These are phyloP conservation scores for Dicroscelio sp. DNA, from an alignment of 2,888 invertebrate genomes.

Conservation along the genomic window DNA sequence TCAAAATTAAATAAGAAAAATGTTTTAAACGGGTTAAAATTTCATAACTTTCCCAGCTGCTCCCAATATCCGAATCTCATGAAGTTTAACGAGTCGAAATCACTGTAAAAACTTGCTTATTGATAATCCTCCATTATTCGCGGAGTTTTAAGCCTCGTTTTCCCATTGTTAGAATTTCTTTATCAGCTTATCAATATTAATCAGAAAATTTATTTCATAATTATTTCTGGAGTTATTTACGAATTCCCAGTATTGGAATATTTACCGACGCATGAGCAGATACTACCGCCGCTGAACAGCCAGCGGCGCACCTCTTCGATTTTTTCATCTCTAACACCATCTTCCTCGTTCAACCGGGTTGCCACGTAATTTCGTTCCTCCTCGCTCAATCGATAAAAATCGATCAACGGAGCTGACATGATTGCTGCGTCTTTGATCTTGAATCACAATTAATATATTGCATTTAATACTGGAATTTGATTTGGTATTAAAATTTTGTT, in stretches of 20 bases:
- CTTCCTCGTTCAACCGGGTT: slow-evolving; percentile 90
- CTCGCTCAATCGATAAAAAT: slow-evolving; percentile 78
- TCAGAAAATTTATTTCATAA: not conserved
- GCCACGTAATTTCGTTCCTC: slow-evolving; percentile 89
- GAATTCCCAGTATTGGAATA: slow-evolving; percentile 8
- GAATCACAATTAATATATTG: no score
- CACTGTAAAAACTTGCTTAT: no score
- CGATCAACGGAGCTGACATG: slow-evolving; percentile 58
- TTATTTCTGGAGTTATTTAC: not conserved
- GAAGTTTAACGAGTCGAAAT: not conserved
- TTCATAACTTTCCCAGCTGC: no score
- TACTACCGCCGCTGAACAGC: slow-evolving; percentile 90
- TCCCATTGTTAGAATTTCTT: slow-evolving; percentile 37
- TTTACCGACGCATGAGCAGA: slow-evolving; percentile 90
- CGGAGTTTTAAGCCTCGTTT: slow-evolving; percentile 28
- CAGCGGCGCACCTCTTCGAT: slow-evolving; percentile 91
- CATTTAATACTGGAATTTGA: no score
- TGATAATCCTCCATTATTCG: slow-evolving; percentile 37
- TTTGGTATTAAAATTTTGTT: no score
- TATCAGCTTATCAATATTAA: slow-evolving; percentile 52
- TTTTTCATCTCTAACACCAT: slow-evolving; percentile 88
- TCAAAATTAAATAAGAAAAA: no score
- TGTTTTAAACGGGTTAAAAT: no score
- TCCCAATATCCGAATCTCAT: no score
- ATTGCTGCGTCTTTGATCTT: no score